Evolutionary conservation across 2,888 invertebrate genomes (phyloP).

Genomic region (Catotricha subobsoleta): DNA sequence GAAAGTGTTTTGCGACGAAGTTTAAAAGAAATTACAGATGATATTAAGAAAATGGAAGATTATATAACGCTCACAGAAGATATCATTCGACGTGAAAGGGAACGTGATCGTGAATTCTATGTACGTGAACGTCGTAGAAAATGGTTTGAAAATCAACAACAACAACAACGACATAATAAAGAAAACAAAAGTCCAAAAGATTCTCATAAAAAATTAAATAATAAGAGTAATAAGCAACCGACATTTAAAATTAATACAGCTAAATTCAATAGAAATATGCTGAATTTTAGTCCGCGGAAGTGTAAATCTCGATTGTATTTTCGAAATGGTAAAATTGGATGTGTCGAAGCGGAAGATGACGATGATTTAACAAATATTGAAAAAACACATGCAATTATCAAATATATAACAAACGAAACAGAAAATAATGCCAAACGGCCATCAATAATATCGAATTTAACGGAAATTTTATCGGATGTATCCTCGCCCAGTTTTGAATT

Average conservation of each 20-base stretch:
- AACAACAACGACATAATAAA: conserved; percentile 16
- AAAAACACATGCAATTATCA: conserved; percentile 28
- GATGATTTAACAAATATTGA: conserved; percentile 21
- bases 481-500: neutral
- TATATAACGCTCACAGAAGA: conserved; percentile 27
- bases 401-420: conserved; percentile 20
- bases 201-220: conserved; percentile 16
- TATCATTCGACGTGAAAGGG: conserved; percentile 22
- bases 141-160: conserved; percentile 5
- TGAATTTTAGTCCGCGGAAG: conserved; percentile 1
- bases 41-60: conserved; percentile 28
- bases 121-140: conserved; percentile 14
- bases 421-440: conserved; percentile 15
- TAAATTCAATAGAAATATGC: neutral
- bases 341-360: conserved; percentile 21
- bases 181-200: conserved; percentile 19
- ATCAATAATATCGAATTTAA: conserved; percentile 1
- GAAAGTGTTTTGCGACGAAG: conserved; percentile 13
- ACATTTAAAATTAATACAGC: conserved; percentile 28
- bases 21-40: conserved; percentile 29
- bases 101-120: conserved; percentile 19
- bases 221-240: conserved; percentile 13
- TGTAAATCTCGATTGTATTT: conserved; percentile 19
- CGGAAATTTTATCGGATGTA: neutral
- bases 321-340: conserved; percentile 28